Evolutionary conservation across 2,888 invertebrate genomes (phyloP), one percentile per base, ranked within the genome.

Genomic region (Harpalus rubripes): DNA sequence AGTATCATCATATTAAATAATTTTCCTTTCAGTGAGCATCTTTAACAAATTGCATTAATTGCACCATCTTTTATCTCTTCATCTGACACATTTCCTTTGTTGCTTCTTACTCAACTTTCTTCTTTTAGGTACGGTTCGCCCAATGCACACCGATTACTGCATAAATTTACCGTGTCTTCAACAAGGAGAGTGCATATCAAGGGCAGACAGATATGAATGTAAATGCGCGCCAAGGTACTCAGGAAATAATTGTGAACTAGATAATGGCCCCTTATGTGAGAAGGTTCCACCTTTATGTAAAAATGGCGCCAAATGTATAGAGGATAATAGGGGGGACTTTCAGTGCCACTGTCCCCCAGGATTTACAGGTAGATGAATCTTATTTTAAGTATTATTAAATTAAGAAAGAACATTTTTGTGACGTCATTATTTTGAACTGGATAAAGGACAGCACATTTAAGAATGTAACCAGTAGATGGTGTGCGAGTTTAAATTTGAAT

Each of bases 231-330:
- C 96, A 44, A 94, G 97, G 83, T 98, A 96, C 91, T 94, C 95
- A 83, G 97, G 98, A 87, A 95, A 95, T 92, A 96, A 97, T 92
- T 98, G 98, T 92, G 95, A 97, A 91, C 94, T 95, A 90, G 96
- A 96, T 91, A 93, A 93, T 90, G 96, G 96, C 79, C 93, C 95
- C 87, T 95, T 95, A 0, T 96, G 96, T 89, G 89, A 91, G 63
- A 92, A 89, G 85, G 16, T 7, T 6, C 72, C 72, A 10, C 89
- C 87, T 78, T 94, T 93, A 10, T 98, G 98, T 90, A 92, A 92
- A 86, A 95, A 97, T 92, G 94, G 93, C 65, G 97, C 95, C 6
- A 93, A 92, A 41, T 98, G 98, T 90, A 92, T 92, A 80, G 95
- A 95, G 88, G 95, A 95, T 89, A 91, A 92, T 26, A 92, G 92